Conservation (phyloP, 1,140 invertebrate genomes). For the Leptonema lineaticorne region DNA sequence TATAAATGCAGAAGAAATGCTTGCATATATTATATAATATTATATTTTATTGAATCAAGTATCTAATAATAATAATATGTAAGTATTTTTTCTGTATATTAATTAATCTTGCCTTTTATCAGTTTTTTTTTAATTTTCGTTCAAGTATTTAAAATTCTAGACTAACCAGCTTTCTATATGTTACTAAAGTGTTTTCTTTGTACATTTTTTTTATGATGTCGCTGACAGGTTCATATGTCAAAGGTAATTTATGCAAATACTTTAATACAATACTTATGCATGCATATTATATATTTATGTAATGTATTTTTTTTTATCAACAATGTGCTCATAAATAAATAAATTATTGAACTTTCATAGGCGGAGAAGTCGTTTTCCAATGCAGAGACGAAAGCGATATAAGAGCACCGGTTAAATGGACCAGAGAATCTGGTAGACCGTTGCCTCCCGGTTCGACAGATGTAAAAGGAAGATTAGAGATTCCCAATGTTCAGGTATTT, state of each 20-base stretch:
- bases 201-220: conserved; percentile 30
- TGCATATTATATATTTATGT: not conserved
- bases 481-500: conserved; percentile 80
- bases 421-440: conserved; percentile 65
- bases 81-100: too few relatives aligned
- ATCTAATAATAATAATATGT: too few relatives aligned
- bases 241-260: conserved; percentile 34
- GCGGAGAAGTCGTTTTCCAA: conserved; percentile 87
- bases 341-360: conserved; percentile 52
- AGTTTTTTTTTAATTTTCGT: too few relatives aligned
- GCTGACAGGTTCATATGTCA: conserved; percentile 31
- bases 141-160: too few relatives aligned
- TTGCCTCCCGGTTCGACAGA: conserved; percentile 72
- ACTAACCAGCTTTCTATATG: conserved; percentile 9
- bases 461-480: conserved; percentile 76
- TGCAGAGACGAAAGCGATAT: conserved; percentile 84
- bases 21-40: too few relatives aligned
- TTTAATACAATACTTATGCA: conserved; percentile 2
- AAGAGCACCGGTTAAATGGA: conserved; percentile 76
- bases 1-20: too few relatives aligned
- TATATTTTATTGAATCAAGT: too few relatives aligned
- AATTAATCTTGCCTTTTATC: too few relatives aligned
- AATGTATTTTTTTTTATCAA: not conserved
- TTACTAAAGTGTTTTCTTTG: conserved; percentile 18
- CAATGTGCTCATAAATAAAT: conserved; percentile 14